Percentiles rank a stretch among this genome's conserved stretches.
Evolutionary conservation across 2,888 invertebrate species (phyloP).

Genomic region (Macrophya alboannulata): DNA sequence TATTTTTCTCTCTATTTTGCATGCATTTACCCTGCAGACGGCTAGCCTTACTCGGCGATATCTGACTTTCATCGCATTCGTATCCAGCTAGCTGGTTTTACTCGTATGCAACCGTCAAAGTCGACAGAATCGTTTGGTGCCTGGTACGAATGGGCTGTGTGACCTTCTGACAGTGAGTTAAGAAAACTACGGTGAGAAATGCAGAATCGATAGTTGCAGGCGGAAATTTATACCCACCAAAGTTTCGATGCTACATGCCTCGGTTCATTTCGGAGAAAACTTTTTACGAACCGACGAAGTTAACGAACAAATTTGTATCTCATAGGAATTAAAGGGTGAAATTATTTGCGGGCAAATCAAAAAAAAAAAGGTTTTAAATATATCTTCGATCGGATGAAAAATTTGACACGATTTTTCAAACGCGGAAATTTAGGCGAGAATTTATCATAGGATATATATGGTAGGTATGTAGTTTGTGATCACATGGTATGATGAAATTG

Average conservation of each 20-base stretch:
- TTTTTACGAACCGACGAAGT: neutral
- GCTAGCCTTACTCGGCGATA: conserved; percentile 9
- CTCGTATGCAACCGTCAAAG: conserved; percentile 48
- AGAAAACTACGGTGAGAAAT: conserved; percentile 44
- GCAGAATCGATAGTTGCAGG: conserved; percentile 41
- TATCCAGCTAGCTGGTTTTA: conserved; percentile 5
- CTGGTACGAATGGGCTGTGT: conserved; percentile 43
- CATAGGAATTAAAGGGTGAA: too few species aligned
- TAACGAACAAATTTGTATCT: neutral
- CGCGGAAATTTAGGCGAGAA: too few species aligned
- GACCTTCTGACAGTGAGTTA: conserved; percentile 46
- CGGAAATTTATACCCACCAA: conserved; percentile 17
- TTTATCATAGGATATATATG: too few species aligned
- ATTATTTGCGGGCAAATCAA: neutral
- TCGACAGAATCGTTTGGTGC: conserved; percentile 52
- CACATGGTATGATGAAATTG: neutral
- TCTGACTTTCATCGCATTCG: conserved; percentile 43
- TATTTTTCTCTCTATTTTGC: conserved; percentile 8
- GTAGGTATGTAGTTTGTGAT: neutral
- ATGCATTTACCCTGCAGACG: conserved; percentile 33
- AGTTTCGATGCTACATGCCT: neutral
- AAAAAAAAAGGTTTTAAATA: neutral
- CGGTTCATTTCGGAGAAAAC: neutral
- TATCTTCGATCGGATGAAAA: neutral
- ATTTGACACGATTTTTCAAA: neutral